Conservation (phyloP, 2,888 invertebrate species). For the Caenorhabditis panamensis region DNA sequence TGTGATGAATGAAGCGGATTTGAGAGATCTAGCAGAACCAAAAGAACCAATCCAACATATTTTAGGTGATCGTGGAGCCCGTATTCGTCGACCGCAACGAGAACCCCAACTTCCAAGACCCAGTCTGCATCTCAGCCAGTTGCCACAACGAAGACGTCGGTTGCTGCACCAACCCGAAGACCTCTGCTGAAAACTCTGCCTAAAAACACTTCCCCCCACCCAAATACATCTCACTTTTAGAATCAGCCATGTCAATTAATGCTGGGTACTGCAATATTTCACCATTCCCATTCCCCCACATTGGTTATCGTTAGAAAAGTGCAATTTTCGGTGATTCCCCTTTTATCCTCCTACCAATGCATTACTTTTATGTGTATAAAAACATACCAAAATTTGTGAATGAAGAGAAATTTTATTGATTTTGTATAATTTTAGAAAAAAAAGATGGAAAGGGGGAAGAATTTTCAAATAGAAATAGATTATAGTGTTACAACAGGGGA, state of each 20-base stretch:
- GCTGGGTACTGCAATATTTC: background rate
- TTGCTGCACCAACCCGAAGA: constrained; percentile 50
- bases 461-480: constrained; percentile 47
- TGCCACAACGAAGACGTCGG: constrained; percentile 58
- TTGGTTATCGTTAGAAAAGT: constrained; percentile 10
- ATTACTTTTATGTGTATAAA: background rate
- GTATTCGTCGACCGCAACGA: constrained; percentile 47
- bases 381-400: background rate
- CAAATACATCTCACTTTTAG: background rate
- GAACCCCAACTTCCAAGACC: constrained; percentile 1
- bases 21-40: constrained; percentile 8
- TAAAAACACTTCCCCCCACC: background rate
- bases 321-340: constrained; percentile 10
- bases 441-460: constrained; percentile 10
- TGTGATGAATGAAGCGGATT: constrained; percentile 46
- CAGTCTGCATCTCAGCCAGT: constrained; percentile 48
- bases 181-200: background rate
- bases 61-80: constrained; percentile 57
- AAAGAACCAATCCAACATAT: background rate
- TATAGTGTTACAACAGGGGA: constrained; percentile 36
- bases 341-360: background rate
- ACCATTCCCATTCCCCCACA: constrained; percentile 26
- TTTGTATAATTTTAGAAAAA: constrained; percentile 23
- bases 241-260: constrained; percentile 12
- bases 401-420: constrained; percentile 8